Conservation (phyloP, 2,888 invertebrate species). For the Noctua fimbriata region DNA sequence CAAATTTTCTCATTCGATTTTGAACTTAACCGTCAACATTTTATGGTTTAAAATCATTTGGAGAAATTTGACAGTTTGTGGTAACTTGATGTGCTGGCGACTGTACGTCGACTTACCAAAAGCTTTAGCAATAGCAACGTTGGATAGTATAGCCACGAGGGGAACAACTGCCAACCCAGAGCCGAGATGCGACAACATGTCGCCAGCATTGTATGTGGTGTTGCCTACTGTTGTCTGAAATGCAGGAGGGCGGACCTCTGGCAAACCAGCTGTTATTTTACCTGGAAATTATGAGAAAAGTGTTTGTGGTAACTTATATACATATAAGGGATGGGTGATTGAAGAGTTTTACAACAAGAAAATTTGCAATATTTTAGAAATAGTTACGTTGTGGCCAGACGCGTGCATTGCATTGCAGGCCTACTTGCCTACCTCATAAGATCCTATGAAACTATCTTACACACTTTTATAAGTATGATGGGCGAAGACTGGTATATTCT, state of each 20-base stretch:
- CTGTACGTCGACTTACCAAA: slow-evolving; percentile 91
- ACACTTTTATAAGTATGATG: not conserved
- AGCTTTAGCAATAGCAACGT: slow-evolving; percentile 96
- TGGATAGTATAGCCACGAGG: slow-evolving; percentile 93
- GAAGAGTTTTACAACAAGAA: not conserved
- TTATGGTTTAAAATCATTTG: too few relatives aligned
- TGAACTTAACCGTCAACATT: too few relatives aligned
- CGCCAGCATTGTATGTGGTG: slow-evolving; percentile 85
- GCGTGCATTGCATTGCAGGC: not conserved
- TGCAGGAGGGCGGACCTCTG: slow-evolving; percentile 88
- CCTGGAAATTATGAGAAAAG: slow-evolving; percentile 78
- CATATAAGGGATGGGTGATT: not conserved
- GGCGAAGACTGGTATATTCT: not conserved
- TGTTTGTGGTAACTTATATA: not conserved
- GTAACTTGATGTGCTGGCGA: too few relatives aligned
- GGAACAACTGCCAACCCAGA: slow-evolving; percentile 93
- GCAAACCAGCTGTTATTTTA: slow-evolving; percentile 91
- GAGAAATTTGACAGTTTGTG: too few relatives aligned
- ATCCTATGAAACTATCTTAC: not conserved
- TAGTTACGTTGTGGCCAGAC: not conserved
- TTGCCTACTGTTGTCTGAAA: slow-evolving; percentile 88
- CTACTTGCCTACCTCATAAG: not conserved
- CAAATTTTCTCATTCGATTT: too few relatives aligned
- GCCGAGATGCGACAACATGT: slow-evolving; percentile 91
- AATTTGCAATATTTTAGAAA: not conserved